Evolutionary conservation across 2,888 invertebrate genomes (phyloP), one percentile per base, ranked within the genome.

Genomic region (Reticulitermes lucifugus): DNA sequence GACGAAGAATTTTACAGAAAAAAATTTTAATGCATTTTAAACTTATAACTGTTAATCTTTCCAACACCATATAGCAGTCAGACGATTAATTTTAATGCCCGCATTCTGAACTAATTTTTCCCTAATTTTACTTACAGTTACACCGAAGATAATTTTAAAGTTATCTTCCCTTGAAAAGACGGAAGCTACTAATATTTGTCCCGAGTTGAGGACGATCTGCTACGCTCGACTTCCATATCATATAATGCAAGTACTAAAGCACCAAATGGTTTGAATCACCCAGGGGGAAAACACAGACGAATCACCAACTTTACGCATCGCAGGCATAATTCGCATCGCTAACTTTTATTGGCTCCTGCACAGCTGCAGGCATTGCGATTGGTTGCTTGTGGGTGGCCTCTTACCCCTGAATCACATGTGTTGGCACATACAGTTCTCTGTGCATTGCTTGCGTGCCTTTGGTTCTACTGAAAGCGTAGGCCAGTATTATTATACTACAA

Each of bases 181-280:
- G 6, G 29, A 46, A 25, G 18, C 7, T 25, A 10, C 71, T 35
- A 71, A 25, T 35, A 25, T 25, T 14, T 14, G 9, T 14, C 9
- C 7, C 25, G 2, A 29, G 1, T 25, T 46, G 25, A 18, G 18
- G 14, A 21, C 46, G 46, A 46, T 12, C 46, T 35, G 4, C 35
- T 35, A 35, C 55, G 14, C 12, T 60, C 60, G 10, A 5, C 60
- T 60, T 18, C 22, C 60, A 21, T 14, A 60, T 21, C 60, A 60
- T 60, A 18, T 60, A 60, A 6, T 25, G 5, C 29, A 71, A 1
- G 71, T 35, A 12, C 29, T 35, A 29, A 29, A 79, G 59, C 59
- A 59, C 79, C 79, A 79, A 79, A n/a, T 79, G 79, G 25, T 59
- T 29, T 51, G 59, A 79, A 55, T 59, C 79, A 59, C 55, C 79